phyloP scores from a whole-genome alignment of 2,113 vertebrate genomes.

The rabbit (Oryctolagus cuniculus) region mOryCun1.1 NC_091433.1:177705501-177706000 shows the following conservation, averaged over 20 bases:
- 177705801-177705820: background rate
- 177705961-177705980: conserved; percentile 76
- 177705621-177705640: background rate
- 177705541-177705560: background rate
- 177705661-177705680: conserved; percentile 49
- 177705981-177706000: conserved; percentile 49
- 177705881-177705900: background rate
- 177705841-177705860: background rate
- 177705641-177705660: background rate
- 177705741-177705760: background rate
- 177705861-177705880: background rate
- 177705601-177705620: background rate
- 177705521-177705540: too few relatives aligned
- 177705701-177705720: too few relatives aligned
- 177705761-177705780: background rate
- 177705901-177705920: conserved; percentile 13
- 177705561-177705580: background rate
- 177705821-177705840: background rate
- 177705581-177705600: background rate
- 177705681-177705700: background rate
- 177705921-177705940: conserved; percentile 63
- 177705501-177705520: background rate
- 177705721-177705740: too few relatives aligned
- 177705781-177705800: background rate
- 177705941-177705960: conserved; percentile 3